Evolutionary conservation across 1,140 invertebrate genomes (phyloP), one percentile per base, ranked within the genome.

Genomic region (Pseudomyrmex cubaensis): DNA sequence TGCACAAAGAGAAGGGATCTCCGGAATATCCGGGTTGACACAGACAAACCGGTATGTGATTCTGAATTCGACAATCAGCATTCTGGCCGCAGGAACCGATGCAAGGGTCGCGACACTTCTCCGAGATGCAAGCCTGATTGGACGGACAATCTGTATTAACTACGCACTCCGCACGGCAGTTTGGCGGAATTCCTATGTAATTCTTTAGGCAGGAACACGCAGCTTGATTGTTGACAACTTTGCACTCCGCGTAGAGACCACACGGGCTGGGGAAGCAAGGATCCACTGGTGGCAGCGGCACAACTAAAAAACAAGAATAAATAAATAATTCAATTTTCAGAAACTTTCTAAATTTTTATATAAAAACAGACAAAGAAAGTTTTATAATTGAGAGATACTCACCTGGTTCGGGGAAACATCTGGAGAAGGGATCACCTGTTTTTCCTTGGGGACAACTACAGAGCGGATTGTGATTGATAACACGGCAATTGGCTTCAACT

Each of bases 381-480:
- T 75, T 13, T 0, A 62, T 46, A 13, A 5, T 5, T 61, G 9
- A 5, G 10, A 22, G 7, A 70, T 15, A 82, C 83, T 89, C 86
- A 91, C 92, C 73, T 54, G 63, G 70, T 85, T 93, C 91, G 13
- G 90, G 90, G 20, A 91, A 93, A 84, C 95, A 96, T 90, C 94
- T 93, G 5, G 95, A 95, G 88, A 97, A 97, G 74, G 97, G 96
- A 95, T 97, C 96, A 50, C 97, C 97, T 1, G 95, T 96, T 77
- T 94, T 96, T 78, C 95, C 95, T 35, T 90, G 87, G 20, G 95
- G 94, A 91, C 97, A 98, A 70, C 95, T 96, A 90, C 97, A 97
- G 10, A 97, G 95, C 0, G 97, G 96, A 83, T 96, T 96, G 83
- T 97, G 97, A 91, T 97, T 97, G 59, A 96, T 96, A 5, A 97